Evolutionary conservation across 2,888 invertebrate species (phyloP).

Genomic region (Nymphalis urticae): DNA sequence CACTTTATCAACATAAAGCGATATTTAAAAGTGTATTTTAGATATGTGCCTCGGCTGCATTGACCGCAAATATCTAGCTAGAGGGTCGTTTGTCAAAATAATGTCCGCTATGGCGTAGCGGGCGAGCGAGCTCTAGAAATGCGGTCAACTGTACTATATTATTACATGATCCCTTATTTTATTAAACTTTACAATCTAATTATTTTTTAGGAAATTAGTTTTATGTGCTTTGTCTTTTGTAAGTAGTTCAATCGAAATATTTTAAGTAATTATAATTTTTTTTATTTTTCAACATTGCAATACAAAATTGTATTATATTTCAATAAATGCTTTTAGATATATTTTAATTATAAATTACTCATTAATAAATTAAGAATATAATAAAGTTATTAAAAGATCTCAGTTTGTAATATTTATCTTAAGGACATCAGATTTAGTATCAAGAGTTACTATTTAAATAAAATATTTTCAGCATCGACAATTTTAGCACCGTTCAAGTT

Average conservation of each 20-base stretch:
- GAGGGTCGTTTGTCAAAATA: slow-evolving; percentile 78
- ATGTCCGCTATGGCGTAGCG: slow-evolving; percentile 70
- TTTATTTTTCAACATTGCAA: too few relatives aligned
- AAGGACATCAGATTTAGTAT: too few relatives aligned
- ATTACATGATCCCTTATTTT: slow-evolving; percentile 10
- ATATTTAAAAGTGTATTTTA: slow-evolving; percentile 71
- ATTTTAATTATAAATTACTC: too few relatives aligned
- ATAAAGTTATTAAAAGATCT: too few relatives aligned
- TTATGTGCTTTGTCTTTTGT: not conserved
- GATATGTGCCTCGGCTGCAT: slow-evolving; percentile 68
- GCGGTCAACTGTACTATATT: slow-evolving; percentile 9
- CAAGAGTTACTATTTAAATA: not conserved
- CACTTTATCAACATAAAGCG: slow-evolving; percentile 61
- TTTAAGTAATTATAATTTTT: not conserved
- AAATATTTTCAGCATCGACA: slow-evolving; percentile 7
- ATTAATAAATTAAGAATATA: too few relatives aligned
- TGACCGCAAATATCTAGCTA: slow-evolving; percentile 74
- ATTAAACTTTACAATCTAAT: slow-evolving; percentile 16
- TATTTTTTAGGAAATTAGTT: not conserved
- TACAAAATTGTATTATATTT: too few relatives aligned
- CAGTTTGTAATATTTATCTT: too few relatives aligned
- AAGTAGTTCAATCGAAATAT: too few relatives aligned
- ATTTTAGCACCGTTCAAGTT: slow-evolving; percentile 17
- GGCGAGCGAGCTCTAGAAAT: slow-evolving; percentile 39
- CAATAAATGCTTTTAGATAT: too few relatives aligned